Base-by-base conservation (phyloP, 30 jellyfish, hydroid and myxozoan genomes). In the Sanderia malayensis region DNA sequence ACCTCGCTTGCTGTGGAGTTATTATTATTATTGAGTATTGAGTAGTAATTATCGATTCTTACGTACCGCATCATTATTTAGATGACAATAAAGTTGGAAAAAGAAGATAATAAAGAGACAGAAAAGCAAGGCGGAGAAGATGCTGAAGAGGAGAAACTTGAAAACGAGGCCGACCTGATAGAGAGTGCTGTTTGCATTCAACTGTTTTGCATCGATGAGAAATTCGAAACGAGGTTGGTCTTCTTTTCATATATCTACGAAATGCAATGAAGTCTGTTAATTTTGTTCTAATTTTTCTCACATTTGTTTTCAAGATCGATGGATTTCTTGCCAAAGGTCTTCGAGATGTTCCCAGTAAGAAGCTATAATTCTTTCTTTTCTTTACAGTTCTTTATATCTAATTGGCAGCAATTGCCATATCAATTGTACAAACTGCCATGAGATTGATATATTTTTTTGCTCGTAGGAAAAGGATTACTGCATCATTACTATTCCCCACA, bases 211-310 rank as follows among this genome's bases (percentile, higher is more conserved):
- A 83, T 89, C 34, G 97, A 89, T 59, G 95, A 89, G 34, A 83
- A 83, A 78, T 89, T 75, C 61, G 97, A 89, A 68, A 67, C 74
- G 91, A 82, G 97, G 97, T 89, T 27, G 7, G 73, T 31, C 66
- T 49, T 11, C 9, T n/a, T n/a, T n/a, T n/a, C n/a, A 18, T n/a
- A n/a, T n/a, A n/a, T n/a, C n/a, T n/a, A n/a, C n/a, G n/a, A n/a
- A n/a, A n/a, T n/a, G n/a, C 20, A 13, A 3, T 37, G 13, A 37
- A 13, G 13, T 37, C 52, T 37, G 13, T 4, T 37, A 37, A 37
- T 6, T 6, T 37, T 37, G 52, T 37, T 37, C 13, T 37, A 37
- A 37, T 37, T 37, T 37, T 37, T 37, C 13, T 37, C 52, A 4
- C 6, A 37, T 37, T 37, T 37, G 52, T 13, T 37, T 37, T 37